Evolutionary conservation across 2,888 invertebrate genomes (phyloP).

Genomic region (Andrena minutula): DNA sequence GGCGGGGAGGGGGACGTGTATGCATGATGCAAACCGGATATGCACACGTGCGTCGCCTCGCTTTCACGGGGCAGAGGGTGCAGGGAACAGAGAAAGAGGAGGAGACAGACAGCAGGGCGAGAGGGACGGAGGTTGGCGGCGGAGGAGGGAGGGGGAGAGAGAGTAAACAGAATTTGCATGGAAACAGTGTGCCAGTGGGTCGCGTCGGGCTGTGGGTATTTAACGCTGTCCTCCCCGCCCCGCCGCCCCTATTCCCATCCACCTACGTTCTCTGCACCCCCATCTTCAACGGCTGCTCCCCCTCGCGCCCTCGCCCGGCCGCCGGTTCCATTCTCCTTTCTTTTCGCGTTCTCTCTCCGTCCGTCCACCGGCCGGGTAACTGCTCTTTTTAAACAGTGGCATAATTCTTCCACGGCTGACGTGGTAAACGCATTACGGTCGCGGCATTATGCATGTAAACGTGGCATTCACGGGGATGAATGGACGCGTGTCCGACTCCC

Average conservation of each 20-base stretch:
- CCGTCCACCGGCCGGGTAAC: slow-evolving; percentile 59
- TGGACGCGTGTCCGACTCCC: slow-evolving; percentile 71
- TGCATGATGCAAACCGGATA: slow-evolving; percentile 67
- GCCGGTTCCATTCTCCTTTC: slow-evolving; percentile 13
- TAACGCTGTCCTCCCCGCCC: slow-evolving; percentile 73
- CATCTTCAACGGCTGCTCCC: slow-evolving; percentile 44
- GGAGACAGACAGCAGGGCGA: slow-evolving; percentile 45
- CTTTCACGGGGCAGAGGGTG: slow-evolving; percentile 66
- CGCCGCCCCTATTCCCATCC: slow-evolving; percentile 47
- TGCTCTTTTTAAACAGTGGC: slow-evolving; percentile 78
- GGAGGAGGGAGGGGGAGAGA: slow-evolving; percentile 64
- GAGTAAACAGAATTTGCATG: slow-evolving; percentile 85
- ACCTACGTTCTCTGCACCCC: slow-evolving; percentile 50
- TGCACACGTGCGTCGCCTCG: slow-evolving; percentile 73
- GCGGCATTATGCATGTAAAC: slow-evolving; percentile 76
- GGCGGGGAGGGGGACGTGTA: slow-evolving; percentile 25
- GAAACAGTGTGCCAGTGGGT: slow-evolving; percentile 84
- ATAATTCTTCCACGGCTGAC: slow-evolving; percentile 75
- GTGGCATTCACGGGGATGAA: slow-evolving; percentile 76
- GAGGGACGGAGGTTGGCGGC: slow-evolving; percentile 24
- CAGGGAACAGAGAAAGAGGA: slow-evolving; percentile 51
- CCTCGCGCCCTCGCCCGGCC: slow-evolving; percentile 7
- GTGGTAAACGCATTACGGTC: slow-evolving; percentile 77
- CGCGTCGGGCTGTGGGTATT: slow-evolving; percentile 77
- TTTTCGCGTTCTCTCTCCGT: slow-evolving; percentile 20